Evolutionary conservation across 2,113 vertebrate species (phyloP).

Genomic region (Elephas maximus): DNA sequence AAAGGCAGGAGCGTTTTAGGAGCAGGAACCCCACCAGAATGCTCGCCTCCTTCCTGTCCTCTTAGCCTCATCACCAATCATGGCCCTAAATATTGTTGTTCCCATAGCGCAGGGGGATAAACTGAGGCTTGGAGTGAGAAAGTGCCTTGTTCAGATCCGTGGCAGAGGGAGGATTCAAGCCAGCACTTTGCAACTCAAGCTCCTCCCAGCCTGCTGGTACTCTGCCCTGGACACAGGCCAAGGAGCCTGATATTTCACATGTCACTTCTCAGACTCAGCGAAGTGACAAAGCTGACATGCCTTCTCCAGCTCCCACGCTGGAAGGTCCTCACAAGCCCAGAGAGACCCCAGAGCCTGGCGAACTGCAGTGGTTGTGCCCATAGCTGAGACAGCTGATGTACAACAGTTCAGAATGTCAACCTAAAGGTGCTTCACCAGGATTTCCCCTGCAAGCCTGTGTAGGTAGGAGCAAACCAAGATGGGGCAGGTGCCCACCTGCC

Average conservation of each 20-base stretch:
- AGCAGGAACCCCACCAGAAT: not conserved
- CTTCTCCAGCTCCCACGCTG: not conserved
- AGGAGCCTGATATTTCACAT: not conserved
- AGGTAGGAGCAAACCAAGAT: not conserved
- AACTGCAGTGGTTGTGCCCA: rapidly evolving
- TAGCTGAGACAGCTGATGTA: not conserved
- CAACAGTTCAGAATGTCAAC: not conserved
- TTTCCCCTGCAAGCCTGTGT: not conserved
- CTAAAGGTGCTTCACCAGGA: not conserved
- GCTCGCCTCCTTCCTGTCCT: not conserved
- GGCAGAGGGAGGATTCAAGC: too few relatives aligned
- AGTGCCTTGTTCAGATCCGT: rapidly evolving
- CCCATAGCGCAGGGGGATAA: not conserved
- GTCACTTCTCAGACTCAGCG: not conserved
- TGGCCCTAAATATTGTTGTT: not conserved
- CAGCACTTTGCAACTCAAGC: rapidly evolving
- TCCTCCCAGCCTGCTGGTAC: not conserved
- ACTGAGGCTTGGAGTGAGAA: not conserved
- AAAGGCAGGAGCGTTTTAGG: not conserved
- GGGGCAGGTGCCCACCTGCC: not conserved
- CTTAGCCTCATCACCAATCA: not conserved
- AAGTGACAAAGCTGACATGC: not conserved
- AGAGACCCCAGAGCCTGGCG: not conserved
- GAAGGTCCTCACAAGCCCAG: not conserved
- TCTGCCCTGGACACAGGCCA: not conserved